Evolutionary conservation across 2,113 vertebrate species (phyloP), one percentile per base, ranked within the genome.

Genomic region (Platanista minor): DNA sequence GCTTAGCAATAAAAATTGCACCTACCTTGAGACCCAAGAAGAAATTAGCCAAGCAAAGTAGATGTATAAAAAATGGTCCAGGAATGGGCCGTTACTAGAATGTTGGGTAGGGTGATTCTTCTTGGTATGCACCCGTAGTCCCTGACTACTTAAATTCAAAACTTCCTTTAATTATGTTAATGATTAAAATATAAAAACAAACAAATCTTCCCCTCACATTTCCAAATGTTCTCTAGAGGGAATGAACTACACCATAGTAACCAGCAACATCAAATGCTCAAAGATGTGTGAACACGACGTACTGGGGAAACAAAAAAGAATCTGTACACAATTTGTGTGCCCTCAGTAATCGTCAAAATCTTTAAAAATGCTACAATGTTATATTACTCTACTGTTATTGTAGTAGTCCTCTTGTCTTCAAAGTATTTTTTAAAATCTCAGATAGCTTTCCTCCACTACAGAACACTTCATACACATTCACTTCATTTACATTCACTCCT

Each of bases 241-340:
- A 61, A 33, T 49, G 17, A 80, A 27, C 39, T 49, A 1, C 5
- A 84, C 18, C 31, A 89, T 6, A 80, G 71, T 85, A 43, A 49
- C 8, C 7, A 83, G 49, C 1, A 46, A 11, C 13, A 12, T 8
- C 11, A 78, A 86, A 74, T 66, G 17, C 0, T 57, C 25, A n/a
- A 78, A 54, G n/a, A 46, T 8, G 4, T 80, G 3, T 66, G 27
- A 46, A 72, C 0, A 3, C 29, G 11, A 46, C 21, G 21, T 13
- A 29, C 6, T 5, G 23, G 25, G 21, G n/a, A 92, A 84, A 52
- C 6, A 64, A 8, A 27, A 75, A 82, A 18, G 12, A 75, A 61
- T 15, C 0, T 57, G 7, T 17, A 80, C 3, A 59, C 4, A 59
- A 39, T 62, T 0, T 27, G 0, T 36, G 36, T 62, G 25, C 21